Evolutionary conservation across 2,797 vertebrate genomes (phyloP), one percentile per base, ranked within the genome.

Genomic region (Cryptoblepharus egeriae): DNA sequence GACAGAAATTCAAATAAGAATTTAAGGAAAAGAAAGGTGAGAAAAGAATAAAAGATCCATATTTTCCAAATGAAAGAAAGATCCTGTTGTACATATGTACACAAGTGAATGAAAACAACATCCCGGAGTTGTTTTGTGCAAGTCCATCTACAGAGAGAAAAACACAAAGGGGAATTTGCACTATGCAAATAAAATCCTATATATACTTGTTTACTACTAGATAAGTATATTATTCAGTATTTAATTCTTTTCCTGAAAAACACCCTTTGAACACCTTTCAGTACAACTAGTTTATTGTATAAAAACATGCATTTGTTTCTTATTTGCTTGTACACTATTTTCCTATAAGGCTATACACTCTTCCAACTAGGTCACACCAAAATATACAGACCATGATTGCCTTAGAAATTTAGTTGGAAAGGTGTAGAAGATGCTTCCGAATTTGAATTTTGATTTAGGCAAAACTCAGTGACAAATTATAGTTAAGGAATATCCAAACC

Each of bases 61-160:
- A 81, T 35, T 70, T 74, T 37, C 5, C 30, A 79, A 85, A 82
- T 12, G 20, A 71, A 57, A 71, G 70, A 82, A 60, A 69, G 49
- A 77, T 87, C 76, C 3, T 87, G 13, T 28, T 81, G 22, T 61
- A 5, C 32, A 60, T 55, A 18, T 76, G 64, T 0, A 1, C 0
- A 0, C 70, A 86, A 88, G 13, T 15, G 49, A 0, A 0, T 39
- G 60, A 81, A 32, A 73, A 73, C 73, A 89, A 78, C 74, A 71
- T 90, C 82, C 73, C n/a, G 79, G 78, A n/a, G 2, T 85, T 71
- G n/a, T 83, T 75, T 49, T 77, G 32, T 24, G n/a, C 52, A 67
- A 69, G 91, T 58, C 49, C 72, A 83, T 77, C 64, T 79, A 74
- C 64, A n/a, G 65, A 84, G 35, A 83, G 58, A 61, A 89, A 69